Conservation (phyloP, 2,113 vertebrate genomes). For the Sakesphorus luctuosus region DNA sequence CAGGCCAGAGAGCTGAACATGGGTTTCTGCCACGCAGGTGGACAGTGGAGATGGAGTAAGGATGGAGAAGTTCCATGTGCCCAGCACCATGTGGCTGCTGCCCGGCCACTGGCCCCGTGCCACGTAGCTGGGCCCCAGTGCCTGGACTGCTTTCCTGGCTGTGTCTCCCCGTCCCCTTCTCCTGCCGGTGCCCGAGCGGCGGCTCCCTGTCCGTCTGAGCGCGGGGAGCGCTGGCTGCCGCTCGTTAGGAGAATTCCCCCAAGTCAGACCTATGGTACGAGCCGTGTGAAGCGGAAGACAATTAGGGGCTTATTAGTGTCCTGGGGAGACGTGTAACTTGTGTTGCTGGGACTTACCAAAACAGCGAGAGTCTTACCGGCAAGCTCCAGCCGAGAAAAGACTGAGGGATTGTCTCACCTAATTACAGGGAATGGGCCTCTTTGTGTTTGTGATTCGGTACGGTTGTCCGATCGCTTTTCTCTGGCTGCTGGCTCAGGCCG, state of each 20-base stretch:
- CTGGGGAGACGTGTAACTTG: constrained; percentile 87
- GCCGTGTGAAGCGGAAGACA: constrained; percentile 88
- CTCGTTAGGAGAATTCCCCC: constrained; percentile 70
- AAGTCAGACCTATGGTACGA: constrained; percentile 72
- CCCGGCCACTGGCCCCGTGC: background rate
- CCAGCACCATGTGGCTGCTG: background rate
- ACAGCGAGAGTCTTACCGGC: constrained; percentile 85
- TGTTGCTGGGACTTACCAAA: constrained; percentile 85
- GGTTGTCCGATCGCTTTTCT: constrained; percentile 94
- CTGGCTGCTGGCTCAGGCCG: constrained; percentile 84
- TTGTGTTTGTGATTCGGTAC: constrained; percentile 93
- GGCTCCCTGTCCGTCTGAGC: constrained; percentile 26
- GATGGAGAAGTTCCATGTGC: background rate
- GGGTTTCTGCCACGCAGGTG: background rate
- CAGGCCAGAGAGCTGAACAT: background rate
- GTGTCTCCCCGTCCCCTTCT: background rate
- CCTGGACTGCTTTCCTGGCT: constrained; percentile 15
- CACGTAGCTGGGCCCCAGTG: background rate
- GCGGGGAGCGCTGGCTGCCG: constrained; percentile 38
- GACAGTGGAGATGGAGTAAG: accelerated
- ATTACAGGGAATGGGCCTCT: constrained; percentile 89
- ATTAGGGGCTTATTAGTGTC: constrained; percentile 93
- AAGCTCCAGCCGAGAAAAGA: constrained; percentile 95
- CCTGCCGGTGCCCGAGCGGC: background rate
- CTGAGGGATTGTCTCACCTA: constrained; percentile 94